These are phyloP conservation scores for Cephus pygmeus DNA, from an alignment of 2,888 invertebrate species.

Conservation along the genomic window DNA sequence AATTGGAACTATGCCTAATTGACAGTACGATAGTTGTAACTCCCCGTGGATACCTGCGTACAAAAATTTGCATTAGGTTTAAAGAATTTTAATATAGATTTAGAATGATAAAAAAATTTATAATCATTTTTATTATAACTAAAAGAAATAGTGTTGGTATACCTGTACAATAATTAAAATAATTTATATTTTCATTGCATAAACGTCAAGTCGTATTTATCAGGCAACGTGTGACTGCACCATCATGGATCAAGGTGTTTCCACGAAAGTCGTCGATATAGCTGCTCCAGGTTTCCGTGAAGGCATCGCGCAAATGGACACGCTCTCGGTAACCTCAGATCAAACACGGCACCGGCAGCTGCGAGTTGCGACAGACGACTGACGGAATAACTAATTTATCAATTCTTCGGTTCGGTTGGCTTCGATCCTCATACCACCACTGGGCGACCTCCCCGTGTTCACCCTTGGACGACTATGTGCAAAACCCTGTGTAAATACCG, in stretches of 20 bases:
- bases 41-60: background rate
- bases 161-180: no score
- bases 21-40: background rate
- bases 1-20: background rate
- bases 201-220: background rate
- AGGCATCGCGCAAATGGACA: background rate
- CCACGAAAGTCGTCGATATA: slow-evolving; percentile 26
- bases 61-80: background rate
- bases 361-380: slow-evolving; percentile 43
- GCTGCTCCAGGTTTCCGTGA: background rate
- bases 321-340: slow-evolving; percentile 45
- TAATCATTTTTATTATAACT: no score
- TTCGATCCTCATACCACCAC: slow-evolving; percentile 49
- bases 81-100: no score
- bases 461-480: slow-evolving; percentile 50
- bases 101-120: no score
- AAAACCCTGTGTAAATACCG: slow-evolving; percentile 55
- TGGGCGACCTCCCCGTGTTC: background rate
- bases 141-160: no score
- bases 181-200: background rate
- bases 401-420: slow-evolving; percentile 65
- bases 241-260: slow-evolving; percentile 22
- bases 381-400: slow-evolving; percentile 66
- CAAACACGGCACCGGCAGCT: slow-evolving; percentile 45
- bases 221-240: background rate